Percentiles rank a stretch among this genome's conserved stretches.
Conservation (phyloP, 2,113 vertebrate species). For the Microcebus ravelobensis region DNA sequence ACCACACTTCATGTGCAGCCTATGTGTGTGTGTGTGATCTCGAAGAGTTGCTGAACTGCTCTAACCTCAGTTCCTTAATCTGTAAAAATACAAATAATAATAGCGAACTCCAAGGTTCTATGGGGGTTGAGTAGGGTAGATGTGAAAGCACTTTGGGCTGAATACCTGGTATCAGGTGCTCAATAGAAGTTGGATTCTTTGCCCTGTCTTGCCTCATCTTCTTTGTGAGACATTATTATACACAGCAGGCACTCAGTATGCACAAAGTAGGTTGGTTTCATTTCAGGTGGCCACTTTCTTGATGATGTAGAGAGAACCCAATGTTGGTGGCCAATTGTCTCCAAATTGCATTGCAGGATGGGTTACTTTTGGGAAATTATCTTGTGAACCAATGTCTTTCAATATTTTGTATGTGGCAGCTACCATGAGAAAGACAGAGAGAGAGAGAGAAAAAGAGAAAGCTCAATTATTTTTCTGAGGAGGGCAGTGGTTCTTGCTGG, state of each 20-base stretch:
- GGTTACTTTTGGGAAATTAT: neutral
- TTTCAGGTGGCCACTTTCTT: neutral
- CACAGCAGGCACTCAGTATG: accelerated
- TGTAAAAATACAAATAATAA: neutral
- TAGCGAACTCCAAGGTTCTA: neutral
- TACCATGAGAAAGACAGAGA: neutral
- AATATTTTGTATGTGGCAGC: neutral
- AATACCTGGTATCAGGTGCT: neutral
- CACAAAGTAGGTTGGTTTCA: neutral
- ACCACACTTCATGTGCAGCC: neutral
- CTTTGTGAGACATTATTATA: neutral
- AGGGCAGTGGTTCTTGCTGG: neutral
- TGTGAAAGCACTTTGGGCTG: neutral
- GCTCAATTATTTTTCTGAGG: neutral
- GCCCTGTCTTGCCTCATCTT: neutral
- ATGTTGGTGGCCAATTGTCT: neutral
- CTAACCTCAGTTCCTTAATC: neutral
- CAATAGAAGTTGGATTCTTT: neutral
- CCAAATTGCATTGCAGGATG: no score
- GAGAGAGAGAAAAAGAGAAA: neutral
- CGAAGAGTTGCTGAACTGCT: neutral
- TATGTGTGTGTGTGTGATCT: neutral
- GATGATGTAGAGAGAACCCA: neutral
- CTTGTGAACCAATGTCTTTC: neutral
- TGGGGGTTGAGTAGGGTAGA: neutral